These are phyloP conservation scores for Sinohyriopsis cumingii DNA, from an alignment of 2,888 invertebrate species.

Conservation along the genomic window DNA sequence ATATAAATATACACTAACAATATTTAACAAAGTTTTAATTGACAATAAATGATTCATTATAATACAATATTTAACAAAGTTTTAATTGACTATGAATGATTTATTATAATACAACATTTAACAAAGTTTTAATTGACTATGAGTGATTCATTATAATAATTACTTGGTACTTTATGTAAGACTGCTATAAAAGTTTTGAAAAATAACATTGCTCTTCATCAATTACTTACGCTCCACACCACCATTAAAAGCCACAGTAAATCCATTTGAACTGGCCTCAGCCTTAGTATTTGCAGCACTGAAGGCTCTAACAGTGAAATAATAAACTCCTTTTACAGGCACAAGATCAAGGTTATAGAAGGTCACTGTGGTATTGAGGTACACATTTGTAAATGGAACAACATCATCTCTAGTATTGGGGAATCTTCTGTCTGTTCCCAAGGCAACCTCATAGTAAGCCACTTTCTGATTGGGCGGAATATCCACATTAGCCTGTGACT, in stretches of 20 bases:
- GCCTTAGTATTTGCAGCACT: constrained; percentile 42
- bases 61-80: too few relatives aligned
- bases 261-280: constrained; percentile 50
- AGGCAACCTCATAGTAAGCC: constrained; percentile 47
- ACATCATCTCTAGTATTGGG: constrained; percentile 48
- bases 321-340: constrained; percentile 42
- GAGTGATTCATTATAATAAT: too few relatives aligned
- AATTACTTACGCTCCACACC: constrained; percentile 34
- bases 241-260: constrained; percentile 48
- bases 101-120: too few relatives aligned
- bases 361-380: constrained; percentile 46
- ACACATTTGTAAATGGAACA: constrained; percentile 50
- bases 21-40: too few relatives aligned
- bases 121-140: too few relatives aligned
- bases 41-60: too few relatives aligned
- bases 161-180: too few relatives aligned
- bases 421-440: constrained; percentile 54
- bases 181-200: too few relatives aligned
- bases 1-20: too few relatives aligned
- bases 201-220: neutral
- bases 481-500: neutral
- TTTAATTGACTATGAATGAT: too few relatives aligned
- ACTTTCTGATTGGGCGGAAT: constrained; percentile 38
- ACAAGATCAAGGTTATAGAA: constrained; percentile 46
- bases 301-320: constrained; percentile 52